These are phyloP conservation scores for Ennomos erosarius DNA, from an alignment of 2,888 invertebrate genomes.

Conservation along the genomic window DNA sequence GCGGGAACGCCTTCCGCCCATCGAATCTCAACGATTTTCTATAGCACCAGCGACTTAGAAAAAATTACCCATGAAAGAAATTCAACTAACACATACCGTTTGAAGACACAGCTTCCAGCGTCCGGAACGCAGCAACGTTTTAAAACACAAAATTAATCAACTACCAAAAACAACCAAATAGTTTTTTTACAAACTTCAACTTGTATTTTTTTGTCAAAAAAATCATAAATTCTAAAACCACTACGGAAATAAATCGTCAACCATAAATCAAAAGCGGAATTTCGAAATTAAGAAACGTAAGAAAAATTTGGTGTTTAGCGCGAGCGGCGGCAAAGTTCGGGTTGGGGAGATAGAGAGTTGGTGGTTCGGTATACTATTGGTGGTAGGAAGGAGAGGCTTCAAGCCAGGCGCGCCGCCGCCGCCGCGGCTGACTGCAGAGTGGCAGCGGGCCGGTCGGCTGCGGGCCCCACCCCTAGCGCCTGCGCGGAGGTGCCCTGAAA, in stretches of 20 bases:
- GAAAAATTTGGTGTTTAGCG: slow-evolving; percentile 57
- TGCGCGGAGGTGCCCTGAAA: slow-evolving; percentile 60
- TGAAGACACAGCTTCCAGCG: slow-evolving; percentile 27
- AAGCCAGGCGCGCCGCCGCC: slow-evolving; percentile 69
- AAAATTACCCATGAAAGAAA: slow-evolving; percentile 39
- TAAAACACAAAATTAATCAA: slow-evolving; percentile 69
- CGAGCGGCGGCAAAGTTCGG: slow-evolving; percentile 75
- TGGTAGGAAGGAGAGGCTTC: slow-evolving; percentile 54
- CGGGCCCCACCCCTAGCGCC: slow-evolving; percentile 82
- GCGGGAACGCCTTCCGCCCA: slow-evolving; percentile 83
- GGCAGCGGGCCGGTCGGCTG: slow-evolving; percentile 73
- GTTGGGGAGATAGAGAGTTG: slow-evolving; percentile 39
- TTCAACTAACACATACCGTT: slow-evolving; percentile 33
- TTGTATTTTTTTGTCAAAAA: slow-evolving; percentile 45
- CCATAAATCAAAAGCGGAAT: slow-evolving; percentile 50
- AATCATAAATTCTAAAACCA: slow-evolving; percentile 60
- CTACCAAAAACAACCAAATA: slow-evolving; percentile 58
- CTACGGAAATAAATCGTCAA: slow-evolving; percentile 64
- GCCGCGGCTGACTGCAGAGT: slow-evolving; percentile 80
- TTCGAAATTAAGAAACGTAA: slow-evolving; percentile 65
- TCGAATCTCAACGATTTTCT: slow-evolving; percentile 54
- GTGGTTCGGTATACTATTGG: slow-evolving; percentile 48
- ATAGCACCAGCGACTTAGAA: slow-evolving; percentile 31
- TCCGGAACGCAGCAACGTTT: slow-evolving; percentile 44
- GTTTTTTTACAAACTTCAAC: slow-evolving; percentile 26